Conservation (phyloP, 2,888 invertebrate species). For the Athalia cordata region DNA sequence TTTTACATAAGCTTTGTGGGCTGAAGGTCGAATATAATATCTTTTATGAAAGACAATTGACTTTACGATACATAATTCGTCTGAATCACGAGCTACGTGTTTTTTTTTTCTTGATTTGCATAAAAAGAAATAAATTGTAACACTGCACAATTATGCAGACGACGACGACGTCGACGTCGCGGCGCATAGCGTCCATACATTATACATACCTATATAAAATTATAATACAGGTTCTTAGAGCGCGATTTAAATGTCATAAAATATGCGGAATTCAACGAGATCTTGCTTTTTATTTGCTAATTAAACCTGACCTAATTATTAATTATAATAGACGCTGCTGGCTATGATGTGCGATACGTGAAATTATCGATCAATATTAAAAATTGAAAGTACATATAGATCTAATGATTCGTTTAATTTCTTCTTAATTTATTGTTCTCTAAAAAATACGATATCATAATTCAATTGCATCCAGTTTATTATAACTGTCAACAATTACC, state of each 20-base stretch:
- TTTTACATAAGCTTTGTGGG: constrained; percentile 19
- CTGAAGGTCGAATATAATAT: constrained; percentile 21
- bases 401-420: too few species aligned
- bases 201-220: too few species aligned
- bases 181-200: too few species aligned
- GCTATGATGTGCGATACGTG: not conserved
- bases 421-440: too few species aligned
- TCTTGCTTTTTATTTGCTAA: constrained; percentile 37
- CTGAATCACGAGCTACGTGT: not conserved
- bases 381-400: constrained; percentile 9
- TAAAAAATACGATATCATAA: too few species aligned
- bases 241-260: not conserved
- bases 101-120: constrained; percentile 20
- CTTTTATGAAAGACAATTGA: too few species aligned
- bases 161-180: too few species aligned
- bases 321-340: not conserved
- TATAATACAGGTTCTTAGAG: too few species aligned
- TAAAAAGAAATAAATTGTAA: not conserved
- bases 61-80: constrained; percentile 1
- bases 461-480: too few species aligned
- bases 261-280: constrained; percentile 19
- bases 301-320: constrained; percentile 26
- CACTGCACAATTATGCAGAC: too few species aligned
- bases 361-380: not conserved
- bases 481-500: too few species aligned